Evolutionary conservation across 2,797 vertebrate species (phyloP).

Genomic region (Tragelaphus oryx): DNA sequence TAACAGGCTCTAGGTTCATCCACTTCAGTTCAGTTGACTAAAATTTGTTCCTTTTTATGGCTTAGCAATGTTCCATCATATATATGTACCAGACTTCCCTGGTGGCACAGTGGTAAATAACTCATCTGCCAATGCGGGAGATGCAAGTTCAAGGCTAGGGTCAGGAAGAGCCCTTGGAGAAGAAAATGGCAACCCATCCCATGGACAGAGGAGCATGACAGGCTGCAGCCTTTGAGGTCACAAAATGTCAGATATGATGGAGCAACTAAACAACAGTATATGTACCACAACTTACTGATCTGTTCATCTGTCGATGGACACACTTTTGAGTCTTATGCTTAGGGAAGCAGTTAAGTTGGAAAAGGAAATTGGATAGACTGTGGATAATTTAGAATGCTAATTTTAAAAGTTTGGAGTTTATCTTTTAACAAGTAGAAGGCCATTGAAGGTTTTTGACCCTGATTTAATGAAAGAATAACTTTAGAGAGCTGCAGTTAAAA

Average conservation of each 20-base stretch:
- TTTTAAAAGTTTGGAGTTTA: not conserved
- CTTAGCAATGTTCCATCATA: rapidly evolving
- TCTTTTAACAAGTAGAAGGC: not conserved
- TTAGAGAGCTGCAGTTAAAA: not conserved
- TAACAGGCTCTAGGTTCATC: not conserved
- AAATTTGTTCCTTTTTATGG: not conserved
- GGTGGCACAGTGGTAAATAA: not conserved
- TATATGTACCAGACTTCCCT: not conserved
- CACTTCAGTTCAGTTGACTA: not conserved
- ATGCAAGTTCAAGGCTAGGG: not conserved
- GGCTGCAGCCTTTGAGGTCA: not conserved
- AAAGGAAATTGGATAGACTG: not conserved
- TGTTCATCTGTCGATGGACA: not conserved
- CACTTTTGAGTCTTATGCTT: not conserved
- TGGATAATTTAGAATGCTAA: not conserved
- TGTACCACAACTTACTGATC: not conserved
- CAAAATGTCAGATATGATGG: rapidly evolving
- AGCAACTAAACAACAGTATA: not conserved
- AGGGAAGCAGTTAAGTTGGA: not conserved
- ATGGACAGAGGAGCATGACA: not conserved
- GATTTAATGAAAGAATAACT: not conserved
- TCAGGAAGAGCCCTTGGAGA: not conserved
- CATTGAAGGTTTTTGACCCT: not conserved
- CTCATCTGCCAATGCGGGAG: not conserved
- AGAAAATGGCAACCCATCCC: not conserved